Conservation (phyloP, 1,140 invertebrate genomes). For the Lycorma delicatula region DNA sequence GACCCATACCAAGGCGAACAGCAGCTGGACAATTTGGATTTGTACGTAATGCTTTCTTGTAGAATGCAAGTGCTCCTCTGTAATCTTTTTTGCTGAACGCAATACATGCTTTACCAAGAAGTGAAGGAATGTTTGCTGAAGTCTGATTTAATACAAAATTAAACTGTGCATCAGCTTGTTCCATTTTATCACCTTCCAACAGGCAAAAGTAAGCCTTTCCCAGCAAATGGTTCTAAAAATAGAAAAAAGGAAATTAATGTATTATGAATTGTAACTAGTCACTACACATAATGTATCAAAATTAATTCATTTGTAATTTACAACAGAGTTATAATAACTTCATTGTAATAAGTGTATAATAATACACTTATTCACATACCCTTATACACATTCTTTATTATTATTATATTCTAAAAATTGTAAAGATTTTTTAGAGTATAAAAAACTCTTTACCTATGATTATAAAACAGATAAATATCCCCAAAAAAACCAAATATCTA, state of each 20-base stretch:
- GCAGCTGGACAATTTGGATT: slow-evolving; percentile 96
- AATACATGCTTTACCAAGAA: slow-evolving; percentile 98
- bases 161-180: slow-evolving; percentile 98
- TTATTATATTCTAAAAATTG: no score
- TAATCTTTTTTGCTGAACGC: slow-evolving; percentile 90
- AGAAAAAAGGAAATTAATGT: slow-evolving; percentile 23
- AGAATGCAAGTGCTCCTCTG: slow-evolving; percentile 90
- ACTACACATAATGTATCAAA: no score
- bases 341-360: no score
- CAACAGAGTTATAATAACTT: no score
- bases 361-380: no score
- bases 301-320: no score
- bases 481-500: no score
- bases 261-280: no score
- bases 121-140: slow-evolving; percentile 90
- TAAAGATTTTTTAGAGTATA: no score
- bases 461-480: no score
- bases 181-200: slow-evolving; percentile 98
- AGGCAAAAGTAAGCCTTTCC: slow-evolving; percentile 97
- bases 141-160: slow-evolving; percentile 97
- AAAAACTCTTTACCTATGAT: no score
- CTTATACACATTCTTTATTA: no score
- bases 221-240: slow-evolving; percentile 81
- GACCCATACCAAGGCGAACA: slow-evolving; percentile 94
- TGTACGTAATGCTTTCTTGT: slow-evolving; percentile 92